Percentiles rank a stretch among this genome's conserved stretches.
Evolutionary conservation across 2,888 invertebrate species (phyloP).

Genomic region (Chesias legatella): DNA sequence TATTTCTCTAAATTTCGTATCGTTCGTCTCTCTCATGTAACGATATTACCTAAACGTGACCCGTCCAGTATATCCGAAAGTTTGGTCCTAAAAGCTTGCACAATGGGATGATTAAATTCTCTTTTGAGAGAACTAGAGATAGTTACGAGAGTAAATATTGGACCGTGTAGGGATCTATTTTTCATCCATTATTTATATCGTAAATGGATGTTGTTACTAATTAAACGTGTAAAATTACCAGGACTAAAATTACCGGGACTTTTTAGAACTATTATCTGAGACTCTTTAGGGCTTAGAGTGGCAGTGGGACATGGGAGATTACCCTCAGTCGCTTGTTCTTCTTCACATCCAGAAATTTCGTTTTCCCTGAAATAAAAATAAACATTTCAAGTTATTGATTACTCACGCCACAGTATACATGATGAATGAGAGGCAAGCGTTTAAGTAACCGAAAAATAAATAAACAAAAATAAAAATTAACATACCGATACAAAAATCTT

Average conservation of each 20-base stretch:
- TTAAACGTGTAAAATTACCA: constrained; percentile 3
- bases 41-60: too few species aligned
- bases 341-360: background rate
- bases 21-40: too few species aligned
- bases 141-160: too few species aligned
- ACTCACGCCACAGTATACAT: background rate
- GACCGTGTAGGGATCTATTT: too few species aligned
- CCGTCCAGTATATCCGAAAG: too few species aligned
- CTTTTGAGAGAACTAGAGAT: too few species aligned
- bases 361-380: constrained; percentile 9
- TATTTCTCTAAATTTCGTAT: too few species aligned
- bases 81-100: too few species aligned
- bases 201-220: too few species aligned
- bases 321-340: constrained; percentile 2
- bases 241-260: constrained; percentile 14
- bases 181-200: too few species aligned
- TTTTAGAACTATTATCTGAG: constrained; percentile 14
- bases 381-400: background rate
- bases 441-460: constrained; percentile 4
- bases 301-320: constrained; percentile 11
- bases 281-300: constrained; percentile 4
- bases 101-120: too few species aligned
- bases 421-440: too few species aligned
- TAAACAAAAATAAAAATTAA: constrained; percentile 19
- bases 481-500: constrained; percentile 22